A percentile compares a stretch with the other conserved stretches of the same genome.
Conservation (phyloP, 2,888 invertebrate genomes). For the Pandemis cinnamomeana region DNA sequence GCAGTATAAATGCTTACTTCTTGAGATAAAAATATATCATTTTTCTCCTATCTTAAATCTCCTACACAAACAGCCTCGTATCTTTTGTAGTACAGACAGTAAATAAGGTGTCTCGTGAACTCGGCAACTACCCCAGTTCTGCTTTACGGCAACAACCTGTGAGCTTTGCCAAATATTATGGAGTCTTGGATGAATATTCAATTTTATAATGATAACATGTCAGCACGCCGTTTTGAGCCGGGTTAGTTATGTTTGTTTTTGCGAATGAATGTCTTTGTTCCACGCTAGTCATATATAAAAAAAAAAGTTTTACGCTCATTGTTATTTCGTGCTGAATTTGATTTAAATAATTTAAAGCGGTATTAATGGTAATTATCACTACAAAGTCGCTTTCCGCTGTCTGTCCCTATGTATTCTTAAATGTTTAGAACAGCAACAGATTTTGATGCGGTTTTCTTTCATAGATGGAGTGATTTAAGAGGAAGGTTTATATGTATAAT, state of each 20-base stretch:
- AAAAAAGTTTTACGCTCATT: background rate
- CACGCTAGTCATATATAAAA: background rate
- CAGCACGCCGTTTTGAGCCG: background rate
- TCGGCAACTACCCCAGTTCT: background rate
- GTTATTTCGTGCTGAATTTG: background rate
- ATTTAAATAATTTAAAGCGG: background rate
- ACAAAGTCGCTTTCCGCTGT: too few relatives aligned
- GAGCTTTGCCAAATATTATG: background rate
- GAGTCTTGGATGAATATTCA: constrained; percentile 1
- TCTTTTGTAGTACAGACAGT: constrained; percentile 5
- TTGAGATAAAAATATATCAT: background rate
- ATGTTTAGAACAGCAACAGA: too few relatives aligned
- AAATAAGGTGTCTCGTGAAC: constrained; percentile 16
- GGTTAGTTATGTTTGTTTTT: constrained; percentile 6
- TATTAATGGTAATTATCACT: background rate
- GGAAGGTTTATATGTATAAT: too few relatives aligned
- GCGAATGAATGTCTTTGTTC: background rate
- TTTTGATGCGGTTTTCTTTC: too few relatives aligned
- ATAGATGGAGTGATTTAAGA: too few relatives aligned
- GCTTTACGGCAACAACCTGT: background rate
- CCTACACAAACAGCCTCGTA: background rate
- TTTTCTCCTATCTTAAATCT: constrained; percentile 11
- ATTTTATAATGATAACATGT: constrained; percentile 15
- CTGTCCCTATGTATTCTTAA: too few relatives aligned
- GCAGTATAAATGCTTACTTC: background rate